These are phyloP conservation scores for Diplosoma virens DNA, from an alignment of 23 tunicate genomes.

Conservation along the genomic window DNA sequence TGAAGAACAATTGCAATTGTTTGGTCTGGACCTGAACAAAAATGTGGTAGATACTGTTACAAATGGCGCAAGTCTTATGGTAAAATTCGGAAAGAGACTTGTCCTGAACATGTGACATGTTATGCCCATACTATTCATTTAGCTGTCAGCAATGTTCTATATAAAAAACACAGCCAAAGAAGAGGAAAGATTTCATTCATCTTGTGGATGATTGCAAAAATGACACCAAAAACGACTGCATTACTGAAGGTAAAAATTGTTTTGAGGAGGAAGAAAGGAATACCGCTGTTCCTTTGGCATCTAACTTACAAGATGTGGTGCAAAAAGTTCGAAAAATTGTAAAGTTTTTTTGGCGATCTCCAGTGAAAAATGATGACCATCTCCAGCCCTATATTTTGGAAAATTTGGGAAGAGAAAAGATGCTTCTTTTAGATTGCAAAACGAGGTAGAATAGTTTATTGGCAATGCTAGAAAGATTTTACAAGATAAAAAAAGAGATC, in stretches of 20 bases:
- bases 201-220: constrained; percentile 2
- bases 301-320: constrained; percentile 20
- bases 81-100: constrained; percentile 18
- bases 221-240: constrained; percentile 19
- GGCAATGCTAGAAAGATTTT: constrained; percentile 39
- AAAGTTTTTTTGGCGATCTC: constrained; percentile 33
- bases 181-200: neutral
- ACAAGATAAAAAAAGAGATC: constrained; percentile 38
- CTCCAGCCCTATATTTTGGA: constrained; percentile 40
- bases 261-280: constrained; percentile 14
- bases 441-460: constrained; percentile 46
- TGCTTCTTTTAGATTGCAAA: constrained; percentile 43
- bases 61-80: constrained; percentile 34
- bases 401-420: constrained; percentile 39
- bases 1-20: constrained; percentile 41
- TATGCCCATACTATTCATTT: constrained; percentile 30
- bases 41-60: constrained; percentile 33
- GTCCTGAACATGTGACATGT: constrained; percentile 33
- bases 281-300: constrained; percentile 17
- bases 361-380: constrained; percentile 37
- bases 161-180: constrained; percentile 6
- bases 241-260: constrained; percentile 19
- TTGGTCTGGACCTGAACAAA: constrained; percentile 38
- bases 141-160: constrained; percentile 27
- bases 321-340: constrained; percentile 34